Percentiles rank a stretch among this genome's conserved stretches.
Evolutionary conservation across 2,113 vertebrate genomes (phyloP).

Genomic region (Triplophysa tibetana): DNA sequence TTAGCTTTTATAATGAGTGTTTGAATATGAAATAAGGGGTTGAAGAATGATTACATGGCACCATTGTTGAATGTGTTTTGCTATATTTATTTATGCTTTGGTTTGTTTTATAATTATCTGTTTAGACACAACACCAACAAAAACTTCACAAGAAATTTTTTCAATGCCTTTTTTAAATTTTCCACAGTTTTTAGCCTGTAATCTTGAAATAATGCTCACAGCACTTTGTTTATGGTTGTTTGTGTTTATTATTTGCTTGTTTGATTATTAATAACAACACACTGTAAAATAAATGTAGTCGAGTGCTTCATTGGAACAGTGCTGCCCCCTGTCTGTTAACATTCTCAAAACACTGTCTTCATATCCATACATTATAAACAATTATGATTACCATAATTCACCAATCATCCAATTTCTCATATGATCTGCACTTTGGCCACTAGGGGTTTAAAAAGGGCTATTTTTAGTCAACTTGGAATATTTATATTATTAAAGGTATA

Average conservation of each 20-base stretch:
- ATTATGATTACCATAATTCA: neutral
- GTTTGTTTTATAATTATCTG: constrained; percentile 43
- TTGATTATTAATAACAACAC: constrained; percentile 30
- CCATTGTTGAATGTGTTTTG: constrained; percentile 50
- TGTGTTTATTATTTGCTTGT: constrained; percentile 14
- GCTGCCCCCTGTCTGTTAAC: neutral
- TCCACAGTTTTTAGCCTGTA: constrained; percentile 21
- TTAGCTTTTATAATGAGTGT: neutral
- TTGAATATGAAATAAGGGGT: constrained; percentile 3
- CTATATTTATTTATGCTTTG: constrained; percentile 66
- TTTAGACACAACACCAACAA: neutral
- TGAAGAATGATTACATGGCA: neutral
- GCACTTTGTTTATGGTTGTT: constrained; percentile 35
- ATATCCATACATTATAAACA: neutral
- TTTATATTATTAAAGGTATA: too few relatives aligned
- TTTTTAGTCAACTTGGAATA: too few relatives aligned
- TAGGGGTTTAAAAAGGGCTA: too few relatives aligned
- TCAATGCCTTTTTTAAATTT: neutral
- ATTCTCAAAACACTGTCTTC: neutral
- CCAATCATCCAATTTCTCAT: too few relatives aligned
- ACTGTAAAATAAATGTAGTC: constrained; percentile 44
- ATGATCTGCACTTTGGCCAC: too few relatives aligned
- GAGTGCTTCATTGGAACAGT: neutral
- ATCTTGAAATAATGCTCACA: constrained; percentile 24
- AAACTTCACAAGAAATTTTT: neutral